Conservation (phyloP, 2,113 vertebrate genomes). For the Oryzias melastigma region DNA sequence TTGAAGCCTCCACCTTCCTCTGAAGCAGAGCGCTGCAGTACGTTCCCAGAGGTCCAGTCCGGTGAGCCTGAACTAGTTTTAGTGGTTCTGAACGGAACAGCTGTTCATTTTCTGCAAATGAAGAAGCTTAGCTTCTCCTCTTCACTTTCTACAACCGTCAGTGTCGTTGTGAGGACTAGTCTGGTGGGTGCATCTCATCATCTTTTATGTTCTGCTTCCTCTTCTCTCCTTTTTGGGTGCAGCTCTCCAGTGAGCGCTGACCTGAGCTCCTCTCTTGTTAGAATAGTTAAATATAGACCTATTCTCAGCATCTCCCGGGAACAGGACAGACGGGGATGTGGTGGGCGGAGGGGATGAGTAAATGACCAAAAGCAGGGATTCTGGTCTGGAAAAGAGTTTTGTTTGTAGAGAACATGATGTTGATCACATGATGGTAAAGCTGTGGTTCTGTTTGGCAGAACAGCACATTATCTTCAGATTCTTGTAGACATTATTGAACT, state of each 20-base stretch:
- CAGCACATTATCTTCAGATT: no score
- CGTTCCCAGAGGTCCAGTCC: neutral
- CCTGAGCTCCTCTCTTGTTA: conserved; percentile 46
- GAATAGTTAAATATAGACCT: conserved; percentile 58
- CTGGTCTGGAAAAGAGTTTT: no score
- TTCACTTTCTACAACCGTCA: conserved; percentile 17
- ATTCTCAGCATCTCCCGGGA: conserved; percentile 49
- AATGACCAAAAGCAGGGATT: neutral
- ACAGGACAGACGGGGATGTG: conserved; percentile 16
- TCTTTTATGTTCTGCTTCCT: neutral
- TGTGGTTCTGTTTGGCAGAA: no score
- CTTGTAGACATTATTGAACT: no score
- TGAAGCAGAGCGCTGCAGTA: conserved; percentile 44
- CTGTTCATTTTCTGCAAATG: conserved; percentile 7
- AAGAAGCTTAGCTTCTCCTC: conserved; percentile 2
- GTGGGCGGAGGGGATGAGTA: conserved; percentile 1
- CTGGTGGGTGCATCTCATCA: neutral
- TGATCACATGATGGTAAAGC: no score
- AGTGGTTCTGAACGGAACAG: neutral
- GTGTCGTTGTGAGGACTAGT: conserved; percentile 14
- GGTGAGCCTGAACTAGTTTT: neutral
- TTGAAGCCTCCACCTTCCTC: conserved; percentile 8
- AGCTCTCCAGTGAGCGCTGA: conserved; percentile 52
- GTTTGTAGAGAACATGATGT: no score
- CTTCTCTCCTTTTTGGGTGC: conserved; percentile 29